Conservation (phyloP, 2,797 vertebrate genomes). For the Columba guinea region DNA sequence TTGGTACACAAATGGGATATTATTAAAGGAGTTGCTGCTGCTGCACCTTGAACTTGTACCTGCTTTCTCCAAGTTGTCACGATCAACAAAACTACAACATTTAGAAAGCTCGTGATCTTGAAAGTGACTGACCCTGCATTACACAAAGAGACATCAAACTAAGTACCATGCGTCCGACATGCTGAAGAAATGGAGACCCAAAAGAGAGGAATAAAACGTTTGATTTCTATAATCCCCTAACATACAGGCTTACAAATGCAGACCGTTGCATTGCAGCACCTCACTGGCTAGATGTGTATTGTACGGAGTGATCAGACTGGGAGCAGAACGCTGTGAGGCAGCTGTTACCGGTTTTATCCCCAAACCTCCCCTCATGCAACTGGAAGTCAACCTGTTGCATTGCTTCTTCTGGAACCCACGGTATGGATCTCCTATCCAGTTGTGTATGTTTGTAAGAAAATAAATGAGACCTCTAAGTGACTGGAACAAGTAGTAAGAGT, state of each 20-base stretch:
- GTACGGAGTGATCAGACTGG: neutral
- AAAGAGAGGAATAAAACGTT: neutral
- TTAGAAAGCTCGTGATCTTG: neutral
- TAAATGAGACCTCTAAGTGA: slow-evolving; percentile 22
- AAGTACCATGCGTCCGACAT: fast-evolving
- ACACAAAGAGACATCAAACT: neutral
- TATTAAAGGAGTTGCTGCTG: slow-evolving; percentile 8
- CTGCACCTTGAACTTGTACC: neutral
- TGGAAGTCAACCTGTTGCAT: neutral
- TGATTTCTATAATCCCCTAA: neutral
- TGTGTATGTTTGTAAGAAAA: slow-evolving; percentile 35
- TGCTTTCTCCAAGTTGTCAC: neutral
- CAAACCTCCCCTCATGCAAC: neutral
- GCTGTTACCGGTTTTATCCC: neutral
- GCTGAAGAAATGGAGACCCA: neutral
- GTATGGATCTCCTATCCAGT: neutral
- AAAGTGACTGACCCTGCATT: neutral
- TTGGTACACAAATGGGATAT: neutral
- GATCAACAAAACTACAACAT: neutral
- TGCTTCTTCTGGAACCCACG: neutral
- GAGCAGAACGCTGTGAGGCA: slow-evolving; percentile 15
- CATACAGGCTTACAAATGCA: neutral
- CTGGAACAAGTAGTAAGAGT: neutral
- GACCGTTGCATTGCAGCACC: neutral
- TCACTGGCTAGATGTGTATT: neutral